These are phyloP conservation scores for Amblyjoppa proteus DNA, from an alignment of 2,888 invertebrate species.

Conservation along the genomic window DNA sequence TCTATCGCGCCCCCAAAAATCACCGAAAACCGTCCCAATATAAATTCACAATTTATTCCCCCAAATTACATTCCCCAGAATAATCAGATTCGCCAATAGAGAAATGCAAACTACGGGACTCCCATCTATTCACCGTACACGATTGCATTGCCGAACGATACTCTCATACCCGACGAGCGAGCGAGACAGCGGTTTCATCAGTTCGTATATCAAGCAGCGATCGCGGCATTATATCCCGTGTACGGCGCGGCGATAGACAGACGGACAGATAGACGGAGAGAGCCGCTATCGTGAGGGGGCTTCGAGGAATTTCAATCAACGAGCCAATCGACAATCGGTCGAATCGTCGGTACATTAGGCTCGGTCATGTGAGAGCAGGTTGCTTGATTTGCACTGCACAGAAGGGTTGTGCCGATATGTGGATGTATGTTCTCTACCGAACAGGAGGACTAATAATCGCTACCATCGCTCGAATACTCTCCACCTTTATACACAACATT, in stretches of 20 bases:
- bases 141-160: background rate
- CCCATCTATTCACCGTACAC: background rate
- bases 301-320: slow-evolving; percentile 59
- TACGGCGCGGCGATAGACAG: slow-evolving; percentile 33
- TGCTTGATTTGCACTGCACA: slow-evolving; percentile 16
- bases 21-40: background rate
- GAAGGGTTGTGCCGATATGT: slow-evolving; percentile 18
- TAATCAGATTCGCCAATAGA: background rate
- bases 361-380: slow-evolving; percentile 47
- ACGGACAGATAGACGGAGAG: slow-evolving; percentile 16
- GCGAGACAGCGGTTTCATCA: slow-evolving; percentile 43
- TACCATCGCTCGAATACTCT: slow-evolving; percentile 26
- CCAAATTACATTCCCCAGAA: background rate
- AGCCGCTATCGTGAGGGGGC: slow-evolving; percentile 25
- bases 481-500: background rate
- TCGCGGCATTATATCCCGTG: slow-evolving; percentile 55
- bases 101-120: background rate
- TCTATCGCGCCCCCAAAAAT: background rate
- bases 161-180: background rate
- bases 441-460: slow-evolving; percentile 18
- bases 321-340: slow-evolving; percentile 63
- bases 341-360: slow-evolving; percentile 60
- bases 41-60: background rate
- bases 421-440: background rate
- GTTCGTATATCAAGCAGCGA: slow-evolving; percentile 62